These are phyloP conservation scores for Bunonema sp. DNA, from an alignment of 2,888 invertebrate species.

Conservation along the genomic window DNA sequence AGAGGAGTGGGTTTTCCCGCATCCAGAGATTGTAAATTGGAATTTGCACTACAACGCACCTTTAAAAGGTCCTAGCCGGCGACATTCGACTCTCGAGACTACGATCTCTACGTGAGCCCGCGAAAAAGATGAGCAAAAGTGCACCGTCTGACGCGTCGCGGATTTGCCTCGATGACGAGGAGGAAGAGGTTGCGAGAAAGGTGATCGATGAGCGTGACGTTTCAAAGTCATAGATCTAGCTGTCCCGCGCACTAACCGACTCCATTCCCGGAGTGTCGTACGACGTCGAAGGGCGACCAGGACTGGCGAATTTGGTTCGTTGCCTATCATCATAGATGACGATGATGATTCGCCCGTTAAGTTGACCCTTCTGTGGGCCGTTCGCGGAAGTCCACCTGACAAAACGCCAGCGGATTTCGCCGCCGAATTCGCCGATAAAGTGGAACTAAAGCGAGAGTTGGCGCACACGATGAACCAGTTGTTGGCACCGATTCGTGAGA, in stretches of 20 bases:
- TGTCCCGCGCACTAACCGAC: slow-evolving; percentile 64
- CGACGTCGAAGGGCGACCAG: slow-evolving; percentile 64
- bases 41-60: not conserved
- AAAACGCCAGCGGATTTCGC: not conserved
- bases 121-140: slow-evolving; percentile 94
- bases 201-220: not conserved
- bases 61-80: not conserved
- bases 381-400: not conserved
- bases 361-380: not conserved
- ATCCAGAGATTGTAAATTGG: not conserved
- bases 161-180: slow-evolving; percentile 64
- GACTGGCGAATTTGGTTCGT: slow-evolving; percentile 70
- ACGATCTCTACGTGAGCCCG: slow-evolving; percentile 67
- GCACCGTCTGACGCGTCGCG: slow-evolving; percentile 63
- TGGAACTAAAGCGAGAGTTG: slow-evolving; percentile 1
- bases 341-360: not conserved
- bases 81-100: slow-evolving; percentile 1
- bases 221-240: not conserved
- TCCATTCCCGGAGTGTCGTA: slow-evolving; percentile 67
- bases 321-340: not conserved
- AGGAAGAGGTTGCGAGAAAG: slow-evolving; percentile 48
- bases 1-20: slow-evolving; percentile 6
- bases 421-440: not conserved
- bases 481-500: slow-evolving; percentile 1
- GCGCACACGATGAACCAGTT: slow-evolving; percentile 1